Percentiles rank a stretch among this genome's conserved stretches.
Evolutionary conservation across 2,797 vertebrate genomes (phyloP).

Genomic region (Argya squamiceps): DNA sequence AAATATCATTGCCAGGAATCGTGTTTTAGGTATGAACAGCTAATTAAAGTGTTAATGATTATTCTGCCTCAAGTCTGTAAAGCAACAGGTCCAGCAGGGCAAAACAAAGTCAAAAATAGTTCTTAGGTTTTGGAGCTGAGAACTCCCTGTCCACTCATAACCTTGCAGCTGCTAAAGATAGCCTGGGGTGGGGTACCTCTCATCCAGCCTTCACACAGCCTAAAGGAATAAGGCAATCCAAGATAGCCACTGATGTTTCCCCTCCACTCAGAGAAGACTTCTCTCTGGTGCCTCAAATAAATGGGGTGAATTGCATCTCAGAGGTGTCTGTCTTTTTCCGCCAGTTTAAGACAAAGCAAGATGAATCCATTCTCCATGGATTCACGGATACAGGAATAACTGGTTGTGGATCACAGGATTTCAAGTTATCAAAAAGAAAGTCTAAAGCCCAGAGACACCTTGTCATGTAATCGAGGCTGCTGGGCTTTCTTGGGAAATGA

Average conservation of each 20-base stretch:
- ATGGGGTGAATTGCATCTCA: not conserved
- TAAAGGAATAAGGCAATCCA: not conserved
- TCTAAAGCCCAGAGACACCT: not conserved
- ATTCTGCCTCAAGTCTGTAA: not conserved
- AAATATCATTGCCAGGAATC: not conserved
- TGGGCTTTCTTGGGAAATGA: not conserved
- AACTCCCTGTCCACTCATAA: not conserved
- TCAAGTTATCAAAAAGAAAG: not conserved
- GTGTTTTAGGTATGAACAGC: not conserved
- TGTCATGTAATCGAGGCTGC: not conserved
- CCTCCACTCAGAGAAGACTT: not conserved
- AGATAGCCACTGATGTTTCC: not conserved
- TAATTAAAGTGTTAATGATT: not conserved
- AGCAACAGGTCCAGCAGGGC: not conserved
- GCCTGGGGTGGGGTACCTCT: not conserved
- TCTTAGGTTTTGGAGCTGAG: not conserved
- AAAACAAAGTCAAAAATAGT: not conserved
- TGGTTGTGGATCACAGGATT: not conserved
- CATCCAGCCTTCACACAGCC: not conserved
- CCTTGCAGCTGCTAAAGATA: not conserved
- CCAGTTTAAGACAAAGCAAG: not conserved
- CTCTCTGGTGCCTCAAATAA: not conserved
- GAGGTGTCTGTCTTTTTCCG: not conserved
- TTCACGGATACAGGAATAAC: not conserved
- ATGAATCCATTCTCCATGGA: not conserved